Evolutionary conservation across 2,797 vertebrate genomes (phyloP), one percentile per base, ranked within the genome.

Genomic region (Rousettus madagascariensis): DNA sequence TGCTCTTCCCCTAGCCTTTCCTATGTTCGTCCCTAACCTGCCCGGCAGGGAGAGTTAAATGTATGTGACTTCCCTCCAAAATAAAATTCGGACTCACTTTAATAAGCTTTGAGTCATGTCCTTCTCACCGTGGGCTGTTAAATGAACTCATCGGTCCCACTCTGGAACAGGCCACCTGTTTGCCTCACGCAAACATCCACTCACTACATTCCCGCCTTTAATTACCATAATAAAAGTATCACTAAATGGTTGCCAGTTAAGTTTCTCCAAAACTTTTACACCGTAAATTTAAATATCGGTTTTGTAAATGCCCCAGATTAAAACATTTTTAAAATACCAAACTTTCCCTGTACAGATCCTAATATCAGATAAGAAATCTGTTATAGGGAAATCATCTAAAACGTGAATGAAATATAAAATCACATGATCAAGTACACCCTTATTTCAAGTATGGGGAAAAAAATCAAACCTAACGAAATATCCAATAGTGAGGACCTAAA

Each of bases 341-440:
- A 79, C n/a, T 30, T 78, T 57, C 36, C 38, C 53, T 75, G 26
- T 55, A 66, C 28, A 33, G 19, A 90, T 55, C n/a, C 57, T 69
- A 86, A 77, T n/a, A 33, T 51, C 46, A 88, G 95, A 41, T 61
- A 63, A 68, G 9, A 61, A 96, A 82, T 86, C 7, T 90, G 20
- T 86, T 63, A 22, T 86, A 30, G 82, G 59, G 75, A 89, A 92
- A 86, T 80, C 74, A 80, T 30, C 51, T 26, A 79, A 89, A 85
- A 61, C 20, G 36, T 26, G 85, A 57, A 43, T 43, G 1, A 87
- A 94, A 80, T 59, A 94, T 6, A 13, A 89, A 86, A 26, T 82
- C 51, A 26, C 12, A 46, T 55, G 77, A 51, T 46, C 59, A 75
- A 75, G 28, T 61, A 51, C 13, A 69, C 41, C 49, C 38, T 49